A percentile compares a stretch with the other conserved stretches of the same genome.
Conservation (phyloP, 64 coral and sea anemone species). For the Astreopora myriophthalma region DNA sequence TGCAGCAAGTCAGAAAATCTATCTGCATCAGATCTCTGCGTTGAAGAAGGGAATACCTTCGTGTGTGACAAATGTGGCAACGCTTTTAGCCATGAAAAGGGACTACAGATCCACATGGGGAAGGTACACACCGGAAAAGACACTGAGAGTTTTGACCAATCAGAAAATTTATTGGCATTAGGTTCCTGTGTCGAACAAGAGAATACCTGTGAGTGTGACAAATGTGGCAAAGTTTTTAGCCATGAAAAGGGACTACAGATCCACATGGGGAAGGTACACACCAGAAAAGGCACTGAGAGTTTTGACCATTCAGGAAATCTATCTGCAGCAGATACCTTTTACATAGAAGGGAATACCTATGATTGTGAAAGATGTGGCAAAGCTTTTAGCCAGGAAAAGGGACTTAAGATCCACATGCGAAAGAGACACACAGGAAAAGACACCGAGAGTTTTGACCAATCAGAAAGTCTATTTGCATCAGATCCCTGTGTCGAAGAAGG, state of each 20-base stretch:
- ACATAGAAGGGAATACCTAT: neutral
- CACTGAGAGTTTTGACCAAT: neutral
- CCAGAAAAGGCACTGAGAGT: neutral
- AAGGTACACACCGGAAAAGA: neutral
- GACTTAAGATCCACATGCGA: neutral
- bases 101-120: neutral
- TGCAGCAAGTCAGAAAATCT: neutral
- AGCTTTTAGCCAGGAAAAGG: neutral
- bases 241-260: neutral
- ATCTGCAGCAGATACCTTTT: neutral
- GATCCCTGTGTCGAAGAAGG: too few species aligned
- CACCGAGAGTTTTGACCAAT: too few species aligned
- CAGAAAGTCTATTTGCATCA: too few species aligned
- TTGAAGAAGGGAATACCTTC: neutral
- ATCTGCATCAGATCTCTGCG: neutral
- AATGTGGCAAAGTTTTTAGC: neutral
- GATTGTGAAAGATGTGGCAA: neutral
- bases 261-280: neutral
- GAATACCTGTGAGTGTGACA: neutral
- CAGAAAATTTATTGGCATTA: neutral
- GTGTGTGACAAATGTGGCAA: neutral
- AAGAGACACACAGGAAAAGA: neutral
- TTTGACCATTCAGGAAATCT: neutral
- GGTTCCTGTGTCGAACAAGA: neutral
- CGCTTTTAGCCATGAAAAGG: neutral